phyloP scores from a whole-genome alignment of 2,888 invertebrate species.

The Caenorhabditis sp. region DNA sequence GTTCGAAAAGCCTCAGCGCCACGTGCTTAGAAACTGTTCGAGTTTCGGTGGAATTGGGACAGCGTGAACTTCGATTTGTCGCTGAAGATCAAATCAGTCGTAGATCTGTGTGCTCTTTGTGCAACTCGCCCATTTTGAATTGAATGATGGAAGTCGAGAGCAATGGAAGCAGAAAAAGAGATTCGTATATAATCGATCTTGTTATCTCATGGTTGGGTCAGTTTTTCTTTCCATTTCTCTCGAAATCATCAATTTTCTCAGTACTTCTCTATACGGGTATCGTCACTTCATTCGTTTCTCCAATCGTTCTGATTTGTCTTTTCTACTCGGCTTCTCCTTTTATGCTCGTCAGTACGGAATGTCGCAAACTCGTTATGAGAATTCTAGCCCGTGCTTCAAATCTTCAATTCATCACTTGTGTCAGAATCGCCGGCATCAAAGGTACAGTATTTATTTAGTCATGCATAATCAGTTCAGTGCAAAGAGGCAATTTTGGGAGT shows the following conservation, averaged over 20 bases:
- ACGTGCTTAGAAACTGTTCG: neutral
- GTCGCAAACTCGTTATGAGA: constrained; percentile 35
- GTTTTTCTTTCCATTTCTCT: neutral
- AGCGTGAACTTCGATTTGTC: neutral
- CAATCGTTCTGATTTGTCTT: constrained; percentile 28
- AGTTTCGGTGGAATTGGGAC: neutral
- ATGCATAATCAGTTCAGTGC: too few species aligned
- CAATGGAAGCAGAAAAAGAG: neutral
- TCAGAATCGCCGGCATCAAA: constrained; percentile 41
- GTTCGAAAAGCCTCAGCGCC: neutral
- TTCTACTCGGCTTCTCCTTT: constrained; percentile 35
- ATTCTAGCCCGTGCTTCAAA: constrained; percentile 34
- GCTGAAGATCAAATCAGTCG: neutral
- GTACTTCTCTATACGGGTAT: constrained; percentile 39
- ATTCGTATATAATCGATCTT: constrained; percentile 21
- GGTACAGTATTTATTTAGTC: constrained; percentile 31
- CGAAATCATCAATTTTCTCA: neutral
- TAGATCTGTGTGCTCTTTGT: too few species aligned
- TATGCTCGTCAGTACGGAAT: constrained; percentile 15
- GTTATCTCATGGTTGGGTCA: constrained; percentile 42
- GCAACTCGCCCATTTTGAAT: neutral
- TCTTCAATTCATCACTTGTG: constrained; percentile 54
- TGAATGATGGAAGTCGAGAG: constrained; percentile 31
- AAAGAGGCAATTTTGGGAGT: too few species aligned
- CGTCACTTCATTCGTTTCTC: constrained; percentile 36